Evolutionary conservation across 2,113 vertebrate genomes (phyloP), one percentile per base, ranked within the genome.

Genomic region (Malaclemys terrapin): DNA sequence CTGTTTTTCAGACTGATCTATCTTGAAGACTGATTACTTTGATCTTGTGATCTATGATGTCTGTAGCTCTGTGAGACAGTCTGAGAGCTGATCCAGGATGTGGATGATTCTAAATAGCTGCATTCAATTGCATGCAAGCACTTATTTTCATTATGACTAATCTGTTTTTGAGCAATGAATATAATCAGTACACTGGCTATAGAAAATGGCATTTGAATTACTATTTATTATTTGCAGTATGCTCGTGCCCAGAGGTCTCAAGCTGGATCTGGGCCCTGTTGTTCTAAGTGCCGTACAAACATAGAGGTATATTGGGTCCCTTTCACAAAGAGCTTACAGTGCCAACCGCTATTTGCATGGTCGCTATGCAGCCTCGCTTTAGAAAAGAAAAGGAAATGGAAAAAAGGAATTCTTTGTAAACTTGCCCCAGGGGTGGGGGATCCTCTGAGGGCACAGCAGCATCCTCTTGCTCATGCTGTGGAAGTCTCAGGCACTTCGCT

Each of bases 91-190:
- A 72, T 20, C 35, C 10, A 38, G n/a, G 19, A 38, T 22, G 91
- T 78, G 9, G 82, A 85, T 81, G 2, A 11, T 50, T 85, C 82
- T 81, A 89, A 59, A 93, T 92, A 50, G 42, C 27, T 52, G 35
- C 45, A 47, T 90, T 80, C 65, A 6, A 72, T 95, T 89, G 42
- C 24, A 38, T 53, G n/a, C 20, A 75, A 79, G 24, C 24, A 17
- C n/a, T 95, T 89, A 5, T 47, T 47, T 47, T 78, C 75, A 78
- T 47, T 78, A 47, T 16, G 24, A 47, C 45, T 78, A 47, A 78
- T 14, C 75, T 47, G 22, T 27, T 1, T 95, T 92, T 89, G 13
- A 91, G 35, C 49, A 87, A 53, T 65, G 91, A 85, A 25, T 80
- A 22, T 5, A 0, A 1, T 84, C 85, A 76, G 20, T 11, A 42